Evolutionary conservation across 1,140 invertebrate species (phyloP).

Genomic region (Armadillidium nasatum): DNA sequence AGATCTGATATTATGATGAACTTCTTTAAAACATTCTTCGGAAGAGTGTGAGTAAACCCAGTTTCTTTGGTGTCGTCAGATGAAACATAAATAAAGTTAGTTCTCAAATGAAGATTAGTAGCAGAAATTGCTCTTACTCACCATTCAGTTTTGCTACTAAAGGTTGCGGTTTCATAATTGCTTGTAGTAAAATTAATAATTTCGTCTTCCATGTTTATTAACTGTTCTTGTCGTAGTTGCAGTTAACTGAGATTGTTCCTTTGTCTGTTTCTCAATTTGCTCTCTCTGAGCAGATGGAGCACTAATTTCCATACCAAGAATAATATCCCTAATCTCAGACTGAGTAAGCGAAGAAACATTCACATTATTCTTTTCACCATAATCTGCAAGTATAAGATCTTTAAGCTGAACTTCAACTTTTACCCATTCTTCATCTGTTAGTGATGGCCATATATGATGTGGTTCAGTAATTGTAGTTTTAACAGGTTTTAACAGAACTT

Average conservation of each 20-base stretch:
- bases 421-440: conserved; percentile 98
- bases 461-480: conserved; percentile 98
- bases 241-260: conserved; percentile 96
- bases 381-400: conserved; percentile 97
- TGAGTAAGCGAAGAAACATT: conserved; percentile 98
- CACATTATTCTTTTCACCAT: conserved; percentile 99
- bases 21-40: conserved; percentile 98
- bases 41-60: conserved; percentile 96
- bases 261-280: conserved; percentile 99
- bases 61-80: conserved; percentile 99
- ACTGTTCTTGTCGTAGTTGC: conserved; percentile 96
- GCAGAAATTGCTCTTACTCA: conserved; percentile 95
- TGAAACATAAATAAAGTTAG: conserved; percentile 98
- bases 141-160: conserved; percentile 98
- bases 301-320: conserved; percentile 99
- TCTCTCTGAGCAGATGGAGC: conserved; percentile 97
- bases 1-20: conserved; percentile 99
- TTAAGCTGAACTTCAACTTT: conserved; percentile 98
- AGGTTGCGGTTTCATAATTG: conserved; percentile 97
- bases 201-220: conserved; percentile 99
- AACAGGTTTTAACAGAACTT: conserved; percentile 96
- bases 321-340: conserved; percentile 98
- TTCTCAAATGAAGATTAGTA: conserved; percentile 94
- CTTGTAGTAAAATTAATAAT: conserved; percentile 98
- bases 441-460: conserved; percentile 98